Evolutionary conservation across 2,888 invertebrate species (phyloP), one percentile per base, ranked within the genome.

Genomic region (Anorthoa munda): DNA sequence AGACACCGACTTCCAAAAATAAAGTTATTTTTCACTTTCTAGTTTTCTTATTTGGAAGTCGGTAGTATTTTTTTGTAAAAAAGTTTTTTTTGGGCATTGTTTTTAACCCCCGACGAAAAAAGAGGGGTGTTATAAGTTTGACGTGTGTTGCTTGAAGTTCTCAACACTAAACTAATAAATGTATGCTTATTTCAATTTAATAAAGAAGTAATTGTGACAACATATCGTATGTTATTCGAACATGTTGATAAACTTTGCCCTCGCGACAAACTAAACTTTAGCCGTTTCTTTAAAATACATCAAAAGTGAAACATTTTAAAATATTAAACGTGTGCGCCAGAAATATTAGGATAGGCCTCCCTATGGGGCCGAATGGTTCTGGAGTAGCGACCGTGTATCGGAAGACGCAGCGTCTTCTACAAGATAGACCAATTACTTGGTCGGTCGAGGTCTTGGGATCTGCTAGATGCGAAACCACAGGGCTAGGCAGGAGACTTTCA

Each of bases 201-300:
- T 31, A 55, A 70, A 77, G 17, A 72, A 65, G 4, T 51, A 60
- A 61, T 68, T 72, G 21, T 66, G 67, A 7, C 55, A 69, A 39
- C n/a, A 17, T 26, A 66, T 48, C 11, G 50, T 56, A 60, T 83
- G 66, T 83, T 79, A 66, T 79, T 79, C 46, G 45, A 51, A 13
- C 9, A 55, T 74, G 46, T 56, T 74, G 80, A 80, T 80, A 80
- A 83, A 68, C 80, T 83, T 69, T 80, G 80, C 18, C 58, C 81
- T 48, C 26, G 26, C 13, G 53, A 59, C 74, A 46, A 75, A 65
- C n/a, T 61, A 23, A 71, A 78, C 50, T 65, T 79, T 66, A 21
- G 56, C 60, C 55, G 51, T 65, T 75, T 60, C n/a, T 58, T 69
- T 15, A 18, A 46, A 46, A 64, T 21, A 48, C 1, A 45, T 45